phyloP scores from a whole-genome alignment of 2,113 vertebrate genomes.

The Platysteira castanea region DNA sequence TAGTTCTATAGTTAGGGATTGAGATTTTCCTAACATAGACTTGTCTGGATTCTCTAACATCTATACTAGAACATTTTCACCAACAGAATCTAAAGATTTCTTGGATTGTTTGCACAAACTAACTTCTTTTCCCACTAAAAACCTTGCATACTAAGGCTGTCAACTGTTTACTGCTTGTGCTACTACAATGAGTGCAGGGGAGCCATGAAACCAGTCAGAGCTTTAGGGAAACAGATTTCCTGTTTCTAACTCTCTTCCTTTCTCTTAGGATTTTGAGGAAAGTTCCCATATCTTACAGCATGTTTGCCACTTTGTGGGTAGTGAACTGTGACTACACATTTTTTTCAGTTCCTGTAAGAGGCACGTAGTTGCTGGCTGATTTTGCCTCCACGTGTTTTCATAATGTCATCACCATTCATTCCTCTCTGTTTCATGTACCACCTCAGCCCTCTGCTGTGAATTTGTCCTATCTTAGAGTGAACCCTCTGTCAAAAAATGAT shows the following conservation, averaged over 20 bases:
- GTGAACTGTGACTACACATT: neutral
- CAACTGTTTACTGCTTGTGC: no score
- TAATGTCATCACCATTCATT: neutral
- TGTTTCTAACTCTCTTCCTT: neutral
- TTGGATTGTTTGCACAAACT: neutral
- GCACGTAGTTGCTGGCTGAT: neutral
- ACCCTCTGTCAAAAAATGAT: neutral
- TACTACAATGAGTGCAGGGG: fast-evolving
- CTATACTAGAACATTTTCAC: neutral
- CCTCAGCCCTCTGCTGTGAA: neutral
- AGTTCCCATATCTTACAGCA: neutral
- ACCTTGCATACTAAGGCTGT: no score
- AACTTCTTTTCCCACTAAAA: neutral
- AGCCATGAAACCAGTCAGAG: neutral
- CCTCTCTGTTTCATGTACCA: neutral
- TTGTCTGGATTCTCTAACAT: neutral
- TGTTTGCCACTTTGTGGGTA: fast-evolving
- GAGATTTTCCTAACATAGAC: neutral
- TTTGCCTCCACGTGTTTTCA: neutral
- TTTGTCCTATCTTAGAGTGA: neutral
- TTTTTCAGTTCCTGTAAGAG: neutral
- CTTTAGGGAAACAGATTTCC: neutral
- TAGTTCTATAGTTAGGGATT: neutral
- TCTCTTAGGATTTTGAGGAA: neutral
- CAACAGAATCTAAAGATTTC: neutral